phyloP scores from a whole-genome alignment of 2,888 invertebrate genomes.

The Pachliopta kotzebuea region DNA sequence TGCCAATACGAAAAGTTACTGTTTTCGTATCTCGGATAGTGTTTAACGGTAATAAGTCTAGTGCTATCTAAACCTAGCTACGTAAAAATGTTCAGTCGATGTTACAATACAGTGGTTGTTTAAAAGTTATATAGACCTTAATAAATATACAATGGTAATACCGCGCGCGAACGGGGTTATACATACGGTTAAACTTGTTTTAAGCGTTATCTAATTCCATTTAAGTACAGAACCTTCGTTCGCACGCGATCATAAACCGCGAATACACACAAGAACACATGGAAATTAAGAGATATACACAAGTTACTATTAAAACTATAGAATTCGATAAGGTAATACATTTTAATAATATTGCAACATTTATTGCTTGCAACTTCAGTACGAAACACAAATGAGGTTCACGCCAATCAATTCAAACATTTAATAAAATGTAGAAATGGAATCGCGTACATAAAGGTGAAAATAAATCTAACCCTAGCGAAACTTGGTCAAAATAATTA shows the following conservation, averaged over 20 bases:
- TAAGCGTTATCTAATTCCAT: slow-evolving; percentile 7
- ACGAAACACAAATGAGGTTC: slow-evolving; percentile 57
- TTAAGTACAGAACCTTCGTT: slow-evolving; percentile 48
- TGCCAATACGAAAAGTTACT: neutral
- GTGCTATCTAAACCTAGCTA: slow-evolving; percentile 64
- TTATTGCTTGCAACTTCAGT: slow-evolving; percentile 61
- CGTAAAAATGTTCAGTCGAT: slow-evolving; percentile 79
- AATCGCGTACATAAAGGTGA: slow-evolving; percentile 54
- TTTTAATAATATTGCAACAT: slow-evolving; percentile 55
- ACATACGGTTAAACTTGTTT: neutral
- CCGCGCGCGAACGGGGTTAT: slow-evolving; percentile 38
- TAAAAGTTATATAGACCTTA: slow-evolving; percentile 43
- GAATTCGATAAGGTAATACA: slow-evolving; percentile 45
- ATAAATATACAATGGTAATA: slow-evolving; percentile 37
- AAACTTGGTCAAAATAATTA: neutral
- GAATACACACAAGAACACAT: slow-evolving; percentile 26
- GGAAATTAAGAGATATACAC: slow-evolving; percentile 12
- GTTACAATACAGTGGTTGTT: slow-evolving; percentile 75
- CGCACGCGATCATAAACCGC: slow-evolving; percentile 41
- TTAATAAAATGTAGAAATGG: slow-evolving; percentile 48
- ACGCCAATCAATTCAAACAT: slow-evolving; percentile 46
- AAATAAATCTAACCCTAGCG: slow-evolving; percentile 40
- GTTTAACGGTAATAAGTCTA: slow-evolving; percentile 43
- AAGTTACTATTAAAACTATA: slow-evolving; percentile 36
- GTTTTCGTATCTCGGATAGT: slow-evolving; percentile 33